Evolutionary conservation across 1,140 invertebrate genomes (phyloP), one percentile per base, ranked within the genome.

Genomic region (Spodoptera frugiperda): DNA sequence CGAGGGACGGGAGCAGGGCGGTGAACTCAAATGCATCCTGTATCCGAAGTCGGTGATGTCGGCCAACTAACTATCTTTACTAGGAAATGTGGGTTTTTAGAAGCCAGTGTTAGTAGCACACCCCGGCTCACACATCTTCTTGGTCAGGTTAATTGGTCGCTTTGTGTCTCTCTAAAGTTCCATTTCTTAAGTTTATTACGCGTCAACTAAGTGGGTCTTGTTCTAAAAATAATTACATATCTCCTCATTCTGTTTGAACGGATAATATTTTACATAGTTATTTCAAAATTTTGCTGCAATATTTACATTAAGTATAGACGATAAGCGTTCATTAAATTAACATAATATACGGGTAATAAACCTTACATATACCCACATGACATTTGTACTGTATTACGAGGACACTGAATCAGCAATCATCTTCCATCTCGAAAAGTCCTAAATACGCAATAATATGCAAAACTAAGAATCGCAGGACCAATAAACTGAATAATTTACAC

Each of bases 51-150:
- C 82, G 78, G 80, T 63, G 80, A 87, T 87, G 87, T 89, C 81
- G 84, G 84, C 78, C 84, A 80, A 81, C 78, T 81, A 79, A 86
- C 87, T 63, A 63, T 63, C 59, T 90, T 73, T 87, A 90, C 87
- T 87, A 86, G 89, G 91, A 87, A 91, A 92, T 91, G 89, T 88
- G 78, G 84, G 91, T 91, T 91, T 90, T 89, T 82, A 89, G 88
- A 88, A 89, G 84, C 71, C 85, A 82, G 86, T 89, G 87, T 90
- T 88, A 90, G 84, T 85, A 82, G 82, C 84, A 84, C 88, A 85
- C 77, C 78, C 78, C 79, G 79, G 68, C 83, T 78, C 76, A 82
- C 82, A 78, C 85, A 86, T 86, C 84, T 86, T 84, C 82, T 76
- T 76, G 68, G 82, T 79, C 82, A 82, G 89, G 85, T 89, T 84